Evolutionary conservation across 2,888 invertebrate genomes (phyloP).

Genomic region (Cyrtodaria siliqua): DNA sequence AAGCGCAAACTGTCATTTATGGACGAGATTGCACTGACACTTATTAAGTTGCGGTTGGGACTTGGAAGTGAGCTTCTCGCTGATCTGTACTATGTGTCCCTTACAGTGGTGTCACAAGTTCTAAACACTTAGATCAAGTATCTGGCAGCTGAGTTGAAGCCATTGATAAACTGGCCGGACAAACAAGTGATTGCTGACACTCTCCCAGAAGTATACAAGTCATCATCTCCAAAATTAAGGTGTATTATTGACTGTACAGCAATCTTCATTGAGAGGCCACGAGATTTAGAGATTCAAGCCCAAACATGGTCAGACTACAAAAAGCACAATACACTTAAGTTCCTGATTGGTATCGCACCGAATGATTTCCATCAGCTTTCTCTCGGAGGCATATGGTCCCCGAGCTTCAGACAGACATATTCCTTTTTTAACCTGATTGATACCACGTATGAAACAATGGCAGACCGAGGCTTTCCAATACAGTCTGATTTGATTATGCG

Average conservation of each 20-base stretch:
- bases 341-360: conserved; percentile 50
- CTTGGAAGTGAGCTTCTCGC: background rate
- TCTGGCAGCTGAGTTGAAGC: too few species aligned
- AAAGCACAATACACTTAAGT: conserved; percentile 50
- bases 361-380: conserved; percentile 39
- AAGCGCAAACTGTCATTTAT: too few species aligned
- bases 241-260: background rate
- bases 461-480: conserved; percentile 57
- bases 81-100: too few species aligned
- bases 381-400: conserved; percentile 52
- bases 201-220: background rate
- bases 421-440: conserved; percentile 42
- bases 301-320: conserved; percentile 23
- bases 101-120: too few species aligned
- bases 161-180: too few species aligned
- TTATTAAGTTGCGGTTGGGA: background rate
- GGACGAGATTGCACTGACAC: background rate
- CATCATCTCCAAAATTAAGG: background rate
- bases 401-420: conserved; percentile 53
- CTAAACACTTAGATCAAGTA: too few species aligned
- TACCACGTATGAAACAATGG: conserved; percentile 45
- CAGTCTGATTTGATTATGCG: conserved; percentile 27
- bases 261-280: conserved; percentile 9
- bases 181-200: background rate
- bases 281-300: background rate